Evolutionary conservation across 2,113 vertebrate species (phyloP).

Genomic region (Dromaius novaehollandiae): DNA sequence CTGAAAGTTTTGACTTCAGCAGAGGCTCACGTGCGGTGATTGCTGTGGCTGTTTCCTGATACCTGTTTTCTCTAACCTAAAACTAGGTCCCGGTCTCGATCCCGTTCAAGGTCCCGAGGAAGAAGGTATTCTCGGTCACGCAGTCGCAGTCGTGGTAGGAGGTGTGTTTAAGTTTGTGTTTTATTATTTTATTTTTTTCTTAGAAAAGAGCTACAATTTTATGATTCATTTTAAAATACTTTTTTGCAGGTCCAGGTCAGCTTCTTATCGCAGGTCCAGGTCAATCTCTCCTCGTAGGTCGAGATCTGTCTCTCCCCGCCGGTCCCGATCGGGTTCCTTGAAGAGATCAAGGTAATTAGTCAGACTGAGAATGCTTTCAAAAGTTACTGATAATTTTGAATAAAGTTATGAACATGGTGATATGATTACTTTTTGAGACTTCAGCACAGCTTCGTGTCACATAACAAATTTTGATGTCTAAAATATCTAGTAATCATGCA

Average conservation of each 20-base stretch:
- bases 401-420: not conserved
- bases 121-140: constrained; percentile 84
- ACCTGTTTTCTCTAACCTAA: constrained; percentile 65
- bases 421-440: rapidly evolving
- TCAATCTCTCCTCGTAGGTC: constrained; percentile 86
- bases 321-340: constrained; percentile 83
- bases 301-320: constrained; percentile 81
- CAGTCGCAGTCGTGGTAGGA: constrained; percentile 85
- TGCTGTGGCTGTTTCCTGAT: constrained; percentile 19
- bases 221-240: not conserved
- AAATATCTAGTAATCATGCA: rapidly evolving
- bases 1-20: constrained; percentile 70
- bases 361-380: not conserved
- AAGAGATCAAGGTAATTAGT: constrained; percentile 84
- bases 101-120: constrained; percentile 84
- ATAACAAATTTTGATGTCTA: not conserved
- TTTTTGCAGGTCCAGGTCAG: constrained; percentile 78
- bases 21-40: constrained; percentile 48
- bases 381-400: not conserved
- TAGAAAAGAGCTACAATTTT: not conserved
- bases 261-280: constrained; percentile 82
- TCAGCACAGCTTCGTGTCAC: not conserved
- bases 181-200: not conserved
- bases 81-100: constrained; percentile 84
- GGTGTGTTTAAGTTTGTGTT: constrained; percentile 64